These are phyloP conservation scores for Acromyrmex echinatior DNA, from an alignment of 1,140 invertebrate species.

Conservation along the genomic window DNA sequence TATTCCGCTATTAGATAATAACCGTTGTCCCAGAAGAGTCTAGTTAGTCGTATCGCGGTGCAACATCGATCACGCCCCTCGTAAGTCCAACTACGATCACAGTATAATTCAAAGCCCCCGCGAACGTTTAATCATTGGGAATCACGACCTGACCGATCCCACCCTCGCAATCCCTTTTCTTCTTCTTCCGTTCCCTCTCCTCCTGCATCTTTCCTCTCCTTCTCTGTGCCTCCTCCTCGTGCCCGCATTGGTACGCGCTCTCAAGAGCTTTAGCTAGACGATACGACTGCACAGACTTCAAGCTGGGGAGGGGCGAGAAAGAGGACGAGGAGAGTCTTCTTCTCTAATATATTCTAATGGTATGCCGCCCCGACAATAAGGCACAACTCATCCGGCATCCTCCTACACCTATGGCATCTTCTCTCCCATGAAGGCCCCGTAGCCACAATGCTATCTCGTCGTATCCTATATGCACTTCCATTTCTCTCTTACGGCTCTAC, in stretches of 20 bases:
- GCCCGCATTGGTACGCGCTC: constrained; percentile 57
- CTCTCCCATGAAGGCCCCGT: constrained; percentile 61
- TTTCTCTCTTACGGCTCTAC: constrained; percentile 57
- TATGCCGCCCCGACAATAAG: constrained; percentile 84
- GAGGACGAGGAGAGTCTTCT: constrained; percentile 35
- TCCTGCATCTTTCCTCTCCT: too few relatives aligned
- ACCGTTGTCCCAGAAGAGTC: constrained; percentile 71
- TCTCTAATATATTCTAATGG: constrained; percentile 83
- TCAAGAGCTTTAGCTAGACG: constrained; percentile 52
- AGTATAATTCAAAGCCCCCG: constrained; percentile 78
- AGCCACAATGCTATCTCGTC: constrained; percentile 72
- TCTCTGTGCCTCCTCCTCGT: not conserved
- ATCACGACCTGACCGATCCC: constrained; percentile 73
- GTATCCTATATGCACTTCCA: constrained; percentile 63
- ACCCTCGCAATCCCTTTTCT: constrained; percentile 50
- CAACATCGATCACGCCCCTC: constrained; percentile 80
- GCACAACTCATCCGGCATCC: constrained; percentile 82
- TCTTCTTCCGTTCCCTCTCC: too few relatives aligned
- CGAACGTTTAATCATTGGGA: constrained; percentile 82
- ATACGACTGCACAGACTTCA: constrained; percentile 30
- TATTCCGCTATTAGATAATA: constrained; percentile 75
- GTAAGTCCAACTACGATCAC: constrained; percentile 70
- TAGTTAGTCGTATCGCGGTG: constrained; percentile 79
- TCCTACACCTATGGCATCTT: constrained; percentile 79
- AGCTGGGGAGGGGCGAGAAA: not conserved